Percentiles rank a stretch among this genome's conserved stretches.
Conservation (phyloP, 2,113 vertebrate species). For the Microtus pennsylvanicus region DNA sequence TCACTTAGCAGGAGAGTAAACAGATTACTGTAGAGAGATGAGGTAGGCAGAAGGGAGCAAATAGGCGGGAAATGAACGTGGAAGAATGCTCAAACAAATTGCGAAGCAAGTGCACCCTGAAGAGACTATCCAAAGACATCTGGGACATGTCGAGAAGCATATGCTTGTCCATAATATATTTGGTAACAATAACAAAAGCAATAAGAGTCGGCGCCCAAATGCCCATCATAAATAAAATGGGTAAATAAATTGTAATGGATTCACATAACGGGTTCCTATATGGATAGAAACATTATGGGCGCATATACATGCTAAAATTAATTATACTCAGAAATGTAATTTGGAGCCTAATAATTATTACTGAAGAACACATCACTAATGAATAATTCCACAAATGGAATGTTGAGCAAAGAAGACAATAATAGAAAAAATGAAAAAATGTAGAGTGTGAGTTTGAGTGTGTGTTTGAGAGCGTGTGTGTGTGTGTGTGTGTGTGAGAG, state of each 20-base stretch:
- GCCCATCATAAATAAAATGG: not conserved
- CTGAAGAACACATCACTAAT: not conserved
- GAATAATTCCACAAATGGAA: not conserved
- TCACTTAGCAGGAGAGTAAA: not conserved
- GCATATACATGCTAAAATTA: not conserved
- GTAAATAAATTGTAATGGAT: not conserved
- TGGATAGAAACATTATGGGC: not conserved
- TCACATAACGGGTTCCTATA: not conserved
- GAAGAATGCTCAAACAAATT: not conserved
- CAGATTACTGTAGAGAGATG: not conserved
- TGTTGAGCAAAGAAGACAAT: not conserved
- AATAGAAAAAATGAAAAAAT: not conserved
- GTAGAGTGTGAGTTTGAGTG: not conserved
- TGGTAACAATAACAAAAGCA: not conserved
- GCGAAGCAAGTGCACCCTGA: not conserved
- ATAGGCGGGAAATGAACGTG: not conserved
- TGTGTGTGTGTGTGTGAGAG: no score
- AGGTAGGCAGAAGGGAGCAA: not conserved
- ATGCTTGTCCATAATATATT: not conserved
- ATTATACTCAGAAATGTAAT: not conserved
- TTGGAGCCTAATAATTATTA: not conserved
- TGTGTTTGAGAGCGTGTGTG: not conserved
- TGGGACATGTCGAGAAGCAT: not conserved
- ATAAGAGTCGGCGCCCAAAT: not conserved
- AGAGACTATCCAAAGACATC: not conserved